These are phyloP conservation scores for Micronisus gabar DNA, from an alignment of 2,113 vertebrate species.

Conservation along the genomic window DNA sequence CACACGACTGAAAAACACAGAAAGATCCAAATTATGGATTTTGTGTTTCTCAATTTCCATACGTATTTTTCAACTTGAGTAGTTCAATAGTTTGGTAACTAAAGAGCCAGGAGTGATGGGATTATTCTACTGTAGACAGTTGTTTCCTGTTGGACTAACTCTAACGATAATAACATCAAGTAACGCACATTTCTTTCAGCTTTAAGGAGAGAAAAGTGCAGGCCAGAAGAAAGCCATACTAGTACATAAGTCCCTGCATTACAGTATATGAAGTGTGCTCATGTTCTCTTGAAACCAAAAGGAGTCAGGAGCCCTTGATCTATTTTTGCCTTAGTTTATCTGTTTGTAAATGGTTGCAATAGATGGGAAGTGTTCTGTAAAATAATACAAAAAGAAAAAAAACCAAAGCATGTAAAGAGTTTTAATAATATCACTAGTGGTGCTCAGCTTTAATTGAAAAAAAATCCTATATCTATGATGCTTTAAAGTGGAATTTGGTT, in stretches of 20 bases:
- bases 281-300: background rate
- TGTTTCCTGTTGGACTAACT: background rate
- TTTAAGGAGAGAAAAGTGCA: background rate
- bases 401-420: background rate
- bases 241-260: background rate
- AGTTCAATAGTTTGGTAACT: background rate
- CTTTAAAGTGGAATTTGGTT: background rate
- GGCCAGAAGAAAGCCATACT: background rate
- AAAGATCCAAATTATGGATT: background rate
- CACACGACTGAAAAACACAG: rapidly evolving
- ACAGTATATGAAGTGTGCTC: background rate
- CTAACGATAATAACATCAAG: background rate
- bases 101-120: background rate
- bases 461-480: background rate
- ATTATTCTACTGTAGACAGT: background rate
- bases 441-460: background rate
- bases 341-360: background rate
- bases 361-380: background rate
- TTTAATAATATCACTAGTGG: background rate
- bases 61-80: background rate
- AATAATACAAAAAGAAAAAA: background rate
- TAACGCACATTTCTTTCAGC: background rate
- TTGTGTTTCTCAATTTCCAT: background rate
- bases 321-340: background rate
- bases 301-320: background rate